Percentiles rank a stretch among this genome's conserved stretches.
phyloP scores from a whole-genome alignment of 2,113 vertebrate genomes.

The Ciconia stormi region DNA sequence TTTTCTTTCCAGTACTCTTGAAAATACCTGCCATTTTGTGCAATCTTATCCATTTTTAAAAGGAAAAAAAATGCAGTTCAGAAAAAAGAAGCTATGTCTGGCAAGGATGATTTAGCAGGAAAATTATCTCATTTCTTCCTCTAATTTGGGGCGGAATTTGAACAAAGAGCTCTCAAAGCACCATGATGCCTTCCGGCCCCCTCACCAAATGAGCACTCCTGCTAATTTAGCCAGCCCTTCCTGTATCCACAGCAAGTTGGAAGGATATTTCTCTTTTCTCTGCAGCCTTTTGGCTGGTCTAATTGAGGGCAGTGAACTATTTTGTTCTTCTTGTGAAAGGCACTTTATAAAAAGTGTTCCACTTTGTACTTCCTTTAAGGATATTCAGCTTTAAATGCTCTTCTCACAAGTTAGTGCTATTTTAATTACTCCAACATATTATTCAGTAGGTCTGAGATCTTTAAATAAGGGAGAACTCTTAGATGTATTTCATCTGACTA shows the following conservation, averaged over 20 bases:
- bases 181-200: background rate
- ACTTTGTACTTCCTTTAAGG: background rate
- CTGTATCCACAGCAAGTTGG: background rate
- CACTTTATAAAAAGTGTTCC: slow-evolving; percentile 7
- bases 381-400: background rate
- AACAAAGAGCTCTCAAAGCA: background rate
- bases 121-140: background rate
- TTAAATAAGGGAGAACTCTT: background rate
- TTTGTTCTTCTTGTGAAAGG: slow-evolving; percentile 14
- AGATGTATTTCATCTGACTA: background rate
- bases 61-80: background rate
- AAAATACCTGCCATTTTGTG: slow-evolving; percentile 6
- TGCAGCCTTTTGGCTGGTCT: slow-evolving; percentile 2
- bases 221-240: slow-evolving; percentile 24
- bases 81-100: background rate
- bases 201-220: background rate
- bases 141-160: slow-evolving; percentile 8
- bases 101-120: background rate
- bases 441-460: background rate
- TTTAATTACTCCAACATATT: slow-evolving; percentile 8
- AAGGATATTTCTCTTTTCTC: slow-evolving; percentile 12
- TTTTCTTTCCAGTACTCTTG: background rate
- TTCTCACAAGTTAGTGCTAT: background rate
- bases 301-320: slow-evolving; percentile 37
- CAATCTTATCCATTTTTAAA: background rate